Evolutionary conservation across 2,888 invertebrate species (phyloP).

Genomic region (Augochlorella aurata): DNA sequence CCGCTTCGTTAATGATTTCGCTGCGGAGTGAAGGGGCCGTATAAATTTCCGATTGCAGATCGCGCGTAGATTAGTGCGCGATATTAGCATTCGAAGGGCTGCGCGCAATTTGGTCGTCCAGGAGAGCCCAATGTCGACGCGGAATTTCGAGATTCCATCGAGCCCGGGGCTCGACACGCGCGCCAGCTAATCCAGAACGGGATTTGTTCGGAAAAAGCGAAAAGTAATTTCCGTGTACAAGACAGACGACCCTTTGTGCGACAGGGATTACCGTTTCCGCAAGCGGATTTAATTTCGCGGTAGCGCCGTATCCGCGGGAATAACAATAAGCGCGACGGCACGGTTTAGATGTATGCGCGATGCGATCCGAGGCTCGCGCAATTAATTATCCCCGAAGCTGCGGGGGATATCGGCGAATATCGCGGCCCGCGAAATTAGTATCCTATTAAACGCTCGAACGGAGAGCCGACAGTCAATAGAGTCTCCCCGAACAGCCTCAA

Average conservation of each 20-base stretch:
- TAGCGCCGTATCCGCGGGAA: slow-evolving; percentile 31
- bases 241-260: slow-evolving; percentile 28
- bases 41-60: no score
- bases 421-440: slow-evolving; percentile 4
- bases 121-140: not conserved
- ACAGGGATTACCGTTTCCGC: slow-evolving; percentile 37
- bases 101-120: not conserved
- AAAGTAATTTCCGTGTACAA: slow-evolving; percentile 39
- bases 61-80: no score
- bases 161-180: not conserved
- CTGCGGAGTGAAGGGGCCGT: no score
- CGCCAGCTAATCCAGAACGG: not conserved
- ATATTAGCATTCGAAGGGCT: no score
- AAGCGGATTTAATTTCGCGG: slow-evolving; percentile 44
- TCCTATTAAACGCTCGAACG: slow-evolving; percentile 3
- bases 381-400: slow-evolving; percentile 22
- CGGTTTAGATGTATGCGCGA: not conserved
- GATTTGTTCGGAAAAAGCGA: slow-evolving; percentile 24
- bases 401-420: slow-evolving; percentile 2
- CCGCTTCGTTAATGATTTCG: no score
- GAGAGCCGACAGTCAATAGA: not conserved
- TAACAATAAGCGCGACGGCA: slow-evolving; percentile 38
- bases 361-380: slow-evolving; percentile 14
- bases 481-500: no score
- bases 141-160: not conserved